A percentile compares a stretch with the other conserved stretches of the same genome.
Evolutionary conservation across 2,888 invertebrate species (phyloP).

Genomic region (Cerceris rybyensis): DNA sequence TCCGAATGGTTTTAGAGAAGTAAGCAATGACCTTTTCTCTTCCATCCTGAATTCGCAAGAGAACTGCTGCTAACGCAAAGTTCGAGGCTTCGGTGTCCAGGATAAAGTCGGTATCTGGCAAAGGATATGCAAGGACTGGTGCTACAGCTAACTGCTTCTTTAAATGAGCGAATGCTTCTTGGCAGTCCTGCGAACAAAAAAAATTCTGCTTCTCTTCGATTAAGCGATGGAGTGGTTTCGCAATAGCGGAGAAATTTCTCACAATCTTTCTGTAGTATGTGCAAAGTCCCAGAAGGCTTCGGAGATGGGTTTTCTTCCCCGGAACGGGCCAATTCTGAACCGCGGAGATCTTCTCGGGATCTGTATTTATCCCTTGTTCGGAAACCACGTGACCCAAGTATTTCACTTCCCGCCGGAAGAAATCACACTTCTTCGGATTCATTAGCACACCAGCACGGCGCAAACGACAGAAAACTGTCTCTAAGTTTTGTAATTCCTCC

Average conservation of each 20-base stretch:
- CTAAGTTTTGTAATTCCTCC: background rate
- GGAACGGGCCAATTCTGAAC: slow-evolving; percentile 25
- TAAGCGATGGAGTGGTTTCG: slow-evolving; percentile 22
- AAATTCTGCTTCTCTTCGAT: slow-evolving; percentile 30
- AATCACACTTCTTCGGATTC: slow-evolving; percentile 6
- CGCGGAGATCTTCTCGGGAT: slow-evolving; percentile 3
- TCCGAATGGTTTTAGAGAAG: slow-evolving; percentile 3
- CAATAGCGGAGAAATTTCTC: slow-evolving; percentile 20
- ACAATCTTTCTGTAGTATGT: slow-evolving; percentile 40
- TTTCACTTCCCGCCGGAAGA: slow-evolving; percentile 1
- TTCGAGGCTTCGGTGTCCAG: slow-evolving; percentile 45
- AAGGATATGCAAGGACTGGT: slow-evolving; percentile 1
- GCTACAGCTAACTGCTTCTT: background rate
- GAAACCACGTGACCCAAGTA: slow-evolving; percentile 9
- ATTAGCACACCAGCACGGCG: background rate
- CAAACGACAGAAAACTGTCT: slow-evolving; percentile 1
- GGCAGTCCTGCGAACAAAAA: slow-evolving; percentile 24
- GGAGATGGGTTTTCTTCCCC: background rate
- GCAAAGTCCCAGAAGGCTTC: slow-evolving; percentile 31
- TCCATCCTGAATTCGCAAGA: slow-evolving; percentile 49
- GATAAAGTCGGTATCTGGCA: background rate
- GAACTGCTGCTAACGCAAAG: slow-evolving; percentile 42
- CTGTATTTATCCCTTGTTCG: background rate
- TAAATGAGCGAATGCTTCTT: background rate
- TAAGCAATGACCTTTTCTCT: slow-evolving; percentile 64